These are phyloP conservation scores for Drosophila kokeensis DNA, from an alignment of 2,888 invertebrate species.

Conservation along the genomic window DNA sequence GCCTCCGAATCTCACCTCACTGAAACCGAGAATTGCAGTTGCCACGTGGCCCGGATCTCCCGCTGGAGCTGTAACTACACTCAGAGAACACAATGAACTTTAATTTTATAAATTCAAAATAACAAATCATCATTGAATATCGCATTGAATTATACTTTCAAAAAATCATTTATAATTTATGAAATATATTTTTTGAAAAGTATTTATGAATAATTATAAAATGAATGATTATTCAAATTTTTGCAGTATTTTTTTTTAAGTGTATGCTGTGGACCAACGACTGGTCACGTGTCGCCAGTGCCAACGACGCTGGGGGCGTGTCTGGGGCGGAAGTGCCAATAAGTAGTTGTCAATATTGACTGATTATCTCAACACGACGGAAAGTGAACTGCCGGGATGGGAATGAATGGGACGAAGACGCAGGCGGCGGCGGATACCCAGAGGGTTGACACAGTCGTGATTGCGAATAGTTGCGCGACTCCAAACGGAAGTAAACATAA, in stretches of 20 bases:
- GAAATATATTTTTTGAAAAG: background rate
- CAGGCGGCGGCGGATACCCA: background rate
- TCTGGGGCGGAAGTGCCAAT: slow-evolving; percentile 81
- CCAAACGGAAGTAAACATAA: slow-evolving; percentile 76
- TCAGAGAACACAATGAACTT: background rate
- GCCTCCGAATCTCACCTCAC: background rate
- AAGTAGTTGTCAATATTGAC: slow-evolving; percentile 85
- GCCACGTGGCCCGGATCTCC: slow-evolving; percentile 55
- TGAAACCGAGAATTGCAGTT: slow-evolving; percentile 23
- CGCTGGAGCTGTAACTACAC: slow-evolving; percentile 8
- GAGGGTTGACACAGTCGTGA: slow-evolving; percentile 51
- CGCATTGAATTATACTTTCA: background rate
- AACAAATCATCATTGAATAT: background rate
- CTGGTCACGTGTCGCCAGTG: slow-evolving; percentile 58
- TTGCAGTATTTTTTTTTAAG: background rate
- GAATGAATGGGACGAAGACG: background rate
- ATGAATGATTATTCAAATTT: background rate
- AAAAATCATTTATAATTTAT: background rate
- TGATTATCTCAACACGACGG: slow-evolving; percentile 79
- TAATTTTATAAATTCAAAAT: background rate
- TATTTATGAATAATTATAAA: background rate
- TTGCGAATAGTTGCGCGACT: slow-evolving; percentile 69
- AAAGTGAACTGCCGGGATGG: slow-evolving; percentile 30
- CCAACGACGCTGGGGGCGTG: slow-evolving; percentile 22
- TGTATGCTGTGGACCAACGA: slow-evolving; percentile 22